A percentile compares a stretch with the other conserved stretches of the same genome.
These are phyloP conservation scores for Lissonota sp. DNA, from an alignment of 2,888 invertebrate genomes.

Conservation along the genomic window DNA sequence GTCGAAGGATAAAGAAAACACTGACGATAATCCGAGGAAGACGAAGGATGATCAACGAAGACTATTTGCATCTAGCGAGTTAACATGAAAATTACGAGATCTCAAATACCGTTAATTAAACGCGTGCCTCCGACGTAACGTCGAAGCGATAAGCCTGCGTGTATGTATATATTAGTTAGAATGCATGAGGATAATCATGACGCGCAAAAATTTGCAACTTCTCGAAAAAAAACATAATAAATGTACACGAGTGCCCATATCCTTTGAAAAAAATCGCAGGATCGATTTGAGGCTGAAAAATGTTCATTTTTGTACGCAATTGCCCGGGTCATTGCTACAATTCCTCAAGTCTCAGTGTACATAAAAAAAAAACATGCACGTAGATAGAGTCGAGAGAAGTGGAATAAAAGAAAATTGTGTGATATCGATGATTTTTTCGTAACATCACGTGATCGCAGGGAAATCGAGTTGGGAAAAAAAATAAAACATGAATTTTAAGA, in stretches of 20 bases:
- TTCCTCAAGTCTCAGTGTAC: constrained; percentile 8
- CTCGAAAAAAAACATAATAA: no score
- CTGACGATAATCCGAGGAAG: background rate
- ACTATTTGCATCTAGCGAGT: constrained; percentile 15
- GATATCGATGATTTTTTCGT: constrained; percentile 34
- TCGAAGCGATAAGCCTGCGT: constrained; percentile 9
- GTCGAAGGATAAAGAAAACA: constrained; percentile 1
- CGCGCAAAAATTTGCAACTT: no score
- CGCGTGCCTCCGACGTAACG: background rate
- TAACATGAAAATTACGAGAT: constrained; percentile 12
- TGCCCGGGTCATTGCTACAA: no score
- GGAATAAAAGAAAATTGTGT: constrained; percentile 7
- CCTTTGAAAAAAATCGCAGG: constrained; percentile 40
- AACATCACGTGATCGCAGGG: background rate
- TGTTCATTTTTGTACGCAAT: constrained; percentile 7
- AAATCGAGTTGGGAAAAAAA: background rate
- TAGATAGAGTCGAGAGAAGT: constrained; percentile 9
- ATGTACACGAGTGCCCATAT: no score
- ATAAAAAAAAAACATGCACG: constrained; percentile 14
- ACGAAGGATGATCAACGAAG: background rate
- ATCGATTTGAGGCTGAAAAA: constrained; percentile 43
- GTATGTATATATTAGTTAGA: constrained; percentile 13
- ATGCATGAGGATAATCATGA: no score
- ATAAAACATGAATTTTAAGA: no score
- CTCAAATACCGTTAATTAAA: constrained; percentile 20